Evolutionary conservation across 2,113 vertebrate species (phyloP).

Genomic region (Loxodonta africana): DNA sequence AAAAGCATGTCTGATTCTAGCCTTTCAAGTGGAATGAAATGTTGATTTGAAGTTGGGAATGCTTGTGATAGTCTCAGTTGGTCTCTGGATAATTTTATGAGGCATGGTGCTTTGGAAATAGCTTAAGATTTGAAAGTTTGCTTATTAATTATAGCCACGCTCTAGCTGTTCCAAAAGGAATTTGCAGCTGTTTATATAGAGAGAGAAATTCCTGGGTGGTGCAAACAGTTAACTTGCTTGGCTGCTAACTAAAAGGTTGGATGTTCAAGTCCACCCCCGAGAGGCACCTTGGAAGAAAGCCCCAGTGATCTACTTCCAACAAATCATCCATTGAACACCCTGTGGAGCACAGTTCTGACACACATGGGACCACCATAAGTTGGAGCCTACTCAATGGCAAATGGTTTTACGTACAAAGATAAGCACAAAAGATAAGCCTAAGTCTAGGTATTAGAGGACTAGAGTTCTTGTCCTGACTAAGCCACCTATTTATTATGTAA

Average conservation of each 20-base stretch:
- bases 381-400: background rate
- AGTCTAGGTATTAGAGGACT: background rate
- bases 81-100: conserved; percentile 49
- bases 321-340: background rate
- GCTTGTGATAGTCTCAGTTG: background rate
- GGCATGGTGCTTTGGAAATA: background rate
- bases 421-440: background rate
- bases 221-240: background rate
- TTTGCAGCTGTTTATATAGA: background rate
- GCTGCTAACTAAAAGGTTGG: background rate
- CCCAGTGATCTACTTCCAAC: background rate
- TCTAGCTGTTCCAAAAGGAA: conserved; percentile 1
- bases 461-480: background rate
- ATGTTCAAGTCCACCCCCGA: background rate
- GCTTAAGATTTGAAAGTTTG: background rate
- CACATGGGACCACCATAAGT: background rate
- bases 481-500: background rate
- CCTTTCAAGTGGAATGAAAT: background rate
- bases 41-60: background rate
- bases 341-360: background rate
- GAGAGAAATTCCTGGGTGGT: background rate
- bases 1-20: background rate
- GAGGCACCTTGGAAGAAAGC: background rate
- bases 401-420: background rate
- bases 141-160: conserved; percentile 34